Percentiles rank a stretch among this genome's conserved stretches.
phyloP scores from a whole-genome alignment of 2,888 invertebrate genomes.

The Netelia inedita region DNA sequence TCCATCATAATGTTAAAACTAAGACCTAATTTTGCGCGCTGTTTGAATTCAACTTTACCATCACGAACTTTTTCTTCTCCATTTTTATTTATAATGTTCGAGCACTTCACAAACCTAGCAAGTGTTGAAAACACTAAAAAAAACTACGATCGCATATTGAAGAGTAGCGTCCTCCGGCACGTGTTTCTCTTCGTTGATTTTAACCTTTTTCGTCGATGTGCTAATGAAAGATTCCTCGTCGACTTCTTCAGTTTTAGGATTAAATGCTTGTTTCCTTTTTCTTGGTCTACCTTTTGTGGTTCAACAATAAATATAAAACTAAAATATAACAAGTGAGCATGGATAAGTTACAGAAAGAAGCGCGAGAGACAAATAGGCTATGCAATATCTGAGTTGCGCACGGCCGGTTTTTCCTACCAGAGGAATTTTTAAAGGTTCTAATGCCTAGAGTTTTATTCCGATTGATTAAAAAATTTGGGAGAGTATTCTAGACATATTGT shows the following conservation, averaged over 20 bases:
- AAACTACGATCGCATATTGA: slow-evolving; percentile 17
- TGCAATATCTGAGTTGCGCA: too few species aligned
- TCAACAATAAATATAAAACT: too few species aligned
- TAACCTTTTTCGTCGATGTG: background rate
- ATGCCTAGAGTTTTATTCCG: background rate
- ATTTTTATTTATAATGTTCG: background rate
- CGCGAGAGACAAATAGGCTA: too few species aligned
- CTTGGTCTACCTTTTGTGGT: slow-evolving; percentile 18
- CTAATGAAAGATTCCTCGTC: slow-evolving; percentile 5
- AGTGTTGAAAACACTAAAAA: background rate
- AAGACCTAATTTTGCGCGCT: background rate
- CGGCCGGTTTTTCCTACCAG: too few species aligned
- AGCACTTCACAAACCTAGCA: slow-evolving; percentile 2
- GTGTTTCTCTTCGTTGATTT: background rate
- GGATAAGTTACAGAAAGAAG: too few species aligned
- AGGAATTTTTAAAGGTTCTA: slow-evolving; percentile 3
- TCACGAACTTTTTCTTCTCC: background rate
- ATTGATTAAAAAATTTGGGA: slow-evolving; percentile 36
- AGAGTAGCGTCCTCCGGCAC: slow-evolving; percentile 27
- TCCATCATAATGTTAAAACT: background rate
- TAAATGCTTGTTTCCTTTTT: slow-evolving; percentile 9
- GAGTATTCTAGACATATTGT: slow-evolving; percentile 32
- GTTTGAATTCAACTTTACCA: background rate
- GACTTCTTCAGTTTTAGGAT: background rate
- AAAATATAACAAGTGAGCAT: too few species aligned